Conservation (phyloP, 2,797 vertebrate genomes). For the Notoglanidium macrostoma region DNA sequence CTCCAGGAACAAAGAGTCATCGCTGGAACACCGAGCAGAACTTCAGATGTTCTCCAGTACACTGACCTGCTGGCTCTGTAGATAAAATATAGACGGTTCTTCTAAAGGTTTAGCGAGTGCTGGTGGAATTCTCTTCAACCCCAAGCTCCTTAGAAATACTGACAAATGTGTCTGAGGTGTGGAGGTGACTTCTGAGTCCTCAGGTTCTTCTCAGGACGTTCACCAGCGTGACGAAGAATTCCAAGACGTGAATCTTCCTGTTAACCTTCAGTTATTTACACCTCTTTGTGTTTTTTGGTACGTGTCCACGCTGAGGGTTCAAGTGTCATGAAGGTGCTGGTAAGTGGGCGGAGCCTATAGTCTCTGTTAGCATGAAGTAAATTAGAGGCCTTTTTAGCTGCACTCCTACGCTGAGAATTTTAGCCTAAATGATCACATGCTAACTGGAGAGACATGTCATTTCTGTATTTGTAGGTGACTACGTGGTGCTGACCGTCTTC, state of each 20-base stretch:
- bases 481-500: conserved; percentile 96
- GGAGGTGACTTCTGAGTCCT: neutral
- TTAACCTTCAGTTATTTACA: neutral
- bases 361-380: neutral
- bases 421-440: neutral
- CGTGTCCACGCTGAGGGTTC: neutral
- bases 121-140: neutral
- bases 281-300: neutral
- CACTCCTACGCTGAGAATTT: neutral
- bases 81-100: neutral
- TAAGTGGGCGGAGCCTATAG: neutral
- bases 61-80: neutral
- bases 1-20: neutral
- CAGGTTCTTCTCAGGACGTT: neutral
- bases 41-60: neutral
- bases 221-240: neutral
- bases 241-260: neutral
- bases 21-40: neutral
- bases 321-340: neutral
- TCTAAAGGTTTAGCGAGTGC: neutral
- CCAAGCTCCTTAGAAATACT: neutral
- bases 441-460: neutral
- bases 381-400: neutral
- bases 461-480: conserved; percentile 82
- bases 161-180: neutral